Conservation (phyloP, 2,888 invertebrate genomes). For the Drosophila peninsularis region DNA sequence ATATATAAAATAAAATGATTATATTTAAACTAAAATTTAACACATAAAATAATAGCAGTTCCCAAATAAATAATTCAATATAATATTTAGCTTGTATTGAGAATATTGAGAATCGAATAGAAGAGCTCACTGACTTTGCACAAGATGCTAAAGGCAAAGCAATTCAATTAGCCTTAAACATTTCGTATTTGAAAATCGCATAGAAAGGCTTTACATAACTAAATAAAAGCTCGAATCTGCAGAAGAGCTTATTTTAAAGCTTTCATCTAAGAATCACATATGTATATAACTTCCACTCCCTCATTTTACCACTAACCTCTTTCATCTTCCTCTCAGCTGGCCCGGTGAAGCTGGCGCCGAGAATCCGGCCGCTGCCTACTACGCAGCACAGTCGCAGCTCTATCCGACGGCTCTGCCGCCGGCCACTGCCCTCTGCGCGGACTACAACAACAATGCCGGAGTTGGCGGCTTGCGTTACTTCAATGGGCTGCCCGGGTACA, state of each 20-base stretch:
- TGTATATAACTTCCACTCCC: neutral
- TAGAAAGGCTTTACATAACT: neutral
- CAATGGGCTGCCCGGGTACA: conserved; percentile 42
- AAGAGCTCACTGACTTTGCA: neutral
- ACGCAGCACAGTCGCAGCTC: conserved; percentile 34
- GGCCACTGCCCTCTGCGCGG: conserved; percentile 30
- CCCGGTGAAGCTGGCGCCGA: conserved; percentile 57
- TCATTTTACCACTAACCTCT: neutral
- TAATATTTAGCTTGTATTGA: neutral
- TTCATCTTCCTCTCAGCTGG: conserved; percentile 44
- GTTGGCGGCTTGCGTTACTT: conserved; percentile 46
- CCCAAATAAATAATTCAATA: neutral
- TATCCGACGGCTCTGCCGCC: conserved; percentile 29
- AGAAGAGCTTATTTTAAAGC: no score
- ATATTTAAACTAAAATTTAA: no score
- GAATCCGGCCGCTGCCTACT: conserved; percentile 42
- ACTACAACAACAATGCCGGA: conserved; percentile 53
- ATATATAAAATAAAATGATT: no score
- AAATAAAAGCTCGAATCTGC: no score
- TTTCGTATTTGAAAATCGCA: conserved; percentile 2
- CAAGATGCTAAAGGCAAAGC: no score
- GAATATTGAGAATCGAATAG: conserved; percentile 1
- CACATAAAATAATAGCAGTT: neutral
- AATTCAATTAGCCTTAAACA: no score
- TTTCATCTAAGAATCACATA: neutral